Evolutionary conservation across 2,797 vertebrate genomes (phyloP).

Genomic region (Chiloscyllium punctatum): DNA sequence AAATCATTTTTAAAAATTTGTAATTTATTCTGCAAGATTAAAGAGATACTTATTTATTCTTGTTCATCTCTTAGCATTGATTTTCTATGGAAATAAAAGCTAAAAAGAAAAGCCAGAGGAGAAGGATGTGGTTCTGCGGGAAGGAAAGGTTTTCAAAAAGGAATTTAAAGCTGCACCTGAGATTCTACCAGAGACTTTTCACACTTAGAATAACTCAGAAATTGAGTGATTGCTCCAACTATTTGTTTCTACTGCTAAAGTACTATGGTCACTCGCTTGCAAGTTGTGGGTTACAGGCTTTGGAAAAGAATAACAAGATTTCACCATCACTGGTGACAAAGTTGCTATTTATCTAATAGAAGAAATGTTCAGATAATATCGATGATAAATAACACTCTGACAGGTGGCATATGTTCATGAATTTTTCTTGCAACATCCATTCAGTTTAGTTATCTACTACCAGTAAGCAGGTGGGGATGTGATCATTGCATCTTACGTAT

Average conservation of each 20-base stretch:
- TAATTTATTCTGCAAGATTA: background rate
- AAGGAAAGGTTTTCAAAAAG: background rate
- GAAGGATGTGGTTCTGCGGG: background rate
- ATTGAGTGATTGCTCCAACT: background rate
- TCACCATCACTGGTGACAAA: constrained; percentile 18
- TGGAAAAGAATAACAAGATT: background rate
- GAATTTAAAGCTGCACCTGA: background rate
- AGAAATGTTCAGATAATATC: background rate
- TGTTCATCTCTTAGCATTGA: background rate
- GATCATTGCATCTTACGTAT: background rate
- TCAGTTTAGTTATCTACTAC: background rate
- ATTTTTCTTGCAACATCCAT: background rate
- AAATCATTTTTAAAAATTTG: background rate
- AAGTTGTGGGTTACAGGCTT: background rate
- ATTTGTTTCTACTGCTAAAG: background rate
- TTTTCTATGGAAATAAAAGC: background rate
- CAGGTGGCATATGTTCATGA: background rate
- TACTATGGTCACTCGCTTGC: background rate
- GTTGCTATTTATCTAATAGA: constrained; percentile 19
- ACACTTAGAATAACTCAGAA: constrained; percentile 5
- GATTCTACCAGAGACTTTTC: background rate
- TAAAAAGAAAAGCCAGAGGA: no score
- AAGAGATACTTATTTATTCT: background rate
- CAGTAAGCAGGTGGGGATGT: background rate
- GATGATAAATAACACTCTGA: constrained; percentile 12